Evolutionary conservation across 2,113 vertebrate genomes (phyloP).

Genomic region (Takifugu flavidus): DNA sequence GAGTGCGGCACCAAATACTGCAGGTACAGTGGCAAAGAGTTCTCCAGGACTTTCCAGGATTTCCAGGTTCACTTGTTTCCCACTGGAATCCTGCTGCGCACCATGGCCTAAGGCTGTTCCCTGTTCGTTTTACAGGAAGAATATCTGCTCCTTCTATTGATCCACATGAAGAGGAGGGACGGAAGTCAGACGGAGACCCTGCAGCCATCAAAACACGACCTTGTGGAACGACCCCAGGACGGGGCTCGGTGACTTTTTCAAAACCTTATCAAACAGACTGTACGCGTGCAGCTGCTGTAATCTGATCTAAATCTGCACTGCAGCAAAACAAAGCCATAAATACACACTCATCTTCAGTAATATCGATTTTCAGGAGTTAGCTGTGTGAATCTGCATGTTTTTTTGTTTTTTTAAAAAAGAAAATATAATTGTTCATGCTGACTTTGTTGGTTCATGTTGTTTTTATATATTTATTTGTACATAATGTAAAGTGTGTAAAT

Average conservation of each 20-base stretch:
- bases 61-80: not conserved
- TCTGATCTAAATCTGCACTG: constrained; percentile 10
- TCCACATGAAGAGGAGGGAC: constrained; percentile 12
- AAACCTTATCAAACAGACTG: not conserved
- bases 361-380: constrained; percentile 3
- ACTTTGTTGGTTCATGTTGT: constrained; percentile 45
- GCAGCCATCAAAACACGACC: not conserved
- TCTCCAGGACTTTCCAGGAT: not conserved
- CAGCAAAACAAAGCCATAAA: constrained; percentile 46
- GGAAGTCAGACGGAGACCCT: constrained; percentile 3
- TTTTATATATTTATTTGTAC: constrained; percentile 68
- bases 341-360: not conserved
- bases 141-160: constrained; percentile 50
- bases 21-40: constrained; percentile 55
- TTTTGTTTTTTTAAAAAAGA: constrained; percentile 16
- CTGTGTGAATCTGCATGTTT: constrained; percentile 19
- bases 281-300: not conserved
- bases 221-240: no score
- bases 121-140: constrained; percentile 54
- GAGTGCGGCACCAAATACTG: constrained; percentile 77
- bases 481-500: constrained; percentile 60
- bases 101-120: constrained; percentile 4
- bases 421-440: constrained; percentile 51
- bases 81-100: no score
- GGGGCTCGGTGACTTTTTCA: no score